A percentile compares a stretch with the other conserved stretches of the same genome.
These are phyloP conservation scores for Lagodon rhomboides DNA, from an alignment of 2,797 vertebrate genomes.

Conservation along the genomic window DNA sequence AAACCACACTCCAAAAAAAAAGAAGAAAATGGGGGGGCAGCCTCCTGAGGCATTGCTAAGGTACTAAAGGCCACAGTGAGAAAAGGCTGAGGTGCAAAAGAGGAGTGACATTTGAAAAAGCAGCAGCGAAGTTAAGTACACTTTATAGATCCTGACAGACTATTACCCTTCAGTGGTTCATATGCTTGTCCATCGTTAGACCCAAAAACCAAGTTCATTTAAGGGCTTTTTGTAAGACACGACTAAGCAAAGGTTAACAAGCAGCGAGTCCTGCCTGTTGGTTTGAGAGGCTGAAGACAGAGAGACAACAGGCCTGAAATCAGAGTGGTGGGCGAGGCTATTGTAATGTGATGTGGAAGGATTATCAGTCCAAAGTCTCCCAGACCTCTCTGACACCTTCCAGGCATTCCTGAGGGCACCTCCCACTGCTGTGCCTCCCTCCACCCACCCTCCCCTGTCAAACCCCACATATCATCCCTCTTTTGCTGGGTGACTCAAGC, in stretches of 20 bases:
- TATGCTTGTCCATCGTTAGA: slow-evolving; percentile 32
- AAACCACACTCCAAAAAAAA: slow-evolving; percentile 56
- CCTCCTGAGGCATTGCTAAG: slow-evolving; percentile 57
- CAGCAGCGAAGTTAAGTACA: slow-evolving; percentile 53
- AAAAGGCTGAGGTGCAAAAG: slow-evolving; percentile 65
- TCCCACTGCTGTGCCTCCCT: slow-evolving; percentile 66
- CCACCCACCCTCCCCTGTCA: slow-evolving; percentile 69
- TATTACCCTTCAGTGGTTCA: slow-evolving; percentile 26
- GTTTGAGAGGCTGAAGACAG: slow-evolving; percentile 33
- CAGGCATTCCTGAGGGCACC: slow-evolving; percentile 82
- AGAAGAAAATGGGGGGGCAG: not conserved
- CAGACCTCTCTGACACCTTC: slow-evolving; percentile 75
- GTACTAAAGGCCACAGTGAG: slow-evolving; percentile 57
- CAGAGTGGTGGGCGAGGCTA: slow-evolving; percentile 44
- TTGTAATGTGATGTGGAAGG: slow-evolving; percentile 64
- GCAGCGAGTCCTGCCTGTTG: slow-evolving; percentile 11
- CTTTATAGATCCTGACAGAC: slow-evolving; percentile 51
- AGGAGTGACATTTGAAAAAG: slow-evolving; percentile 69
- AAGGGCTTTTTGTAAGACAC: slow-evolving; percentile 21
- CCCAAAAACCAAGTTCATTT: slow-evolving; percentile 37
- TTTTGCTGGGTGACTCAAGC: slow-evolving; percentile 71
- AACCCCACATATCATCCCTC: slow-evolving; percentile 72
- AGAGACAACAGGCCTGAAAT: slow-evolving; percentile 40
- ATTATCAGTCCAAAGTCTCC: slow-evolving; percentile 73
- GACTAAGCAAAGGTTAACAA: slow-evolving; percentile 37